A percentile compares a stretch with the other conserved stretches of the same genome.
phyloP scores from a whole-genome alignment of 2,888 invertebrate species.

The Homarus gammarus region DNA sequence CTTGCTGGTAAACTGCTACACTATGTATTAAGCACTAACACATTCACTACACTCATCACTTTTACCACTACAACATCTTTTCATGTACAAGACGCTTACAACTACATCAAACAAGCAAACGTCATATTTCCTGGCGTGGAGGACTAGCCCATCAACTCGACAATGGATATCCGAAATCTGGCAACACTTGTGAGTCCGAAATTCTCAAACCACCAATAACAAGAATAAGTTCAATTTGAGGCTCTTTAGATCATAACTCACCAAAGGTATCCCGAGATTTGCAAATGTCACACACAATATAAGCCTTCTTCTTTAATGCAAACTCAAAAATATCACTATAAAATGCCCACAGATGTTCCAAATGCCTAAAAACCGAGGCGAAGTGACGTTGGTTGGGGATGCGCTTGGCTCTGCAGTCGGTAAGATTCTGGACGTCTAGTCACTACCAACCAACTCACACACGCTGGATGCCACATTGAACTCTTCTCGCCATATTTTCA shows the following conservation, averaged over 20 bases:
- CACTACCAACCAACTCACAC: slow-evolving; percentile 55
- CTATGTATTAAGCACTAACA: slow-evolving; percentile 44
- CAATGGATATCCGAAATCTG: slow-evolving; percentile 42
- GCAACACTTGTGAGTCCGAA: slow-evolving; percentile 51
- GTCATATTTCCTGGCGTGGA: slow-evolving; percentile 28
- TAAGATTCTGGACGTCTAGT: slow-evolving; percentile 60
- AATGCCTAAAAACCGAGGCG: slow-evolving; percentile 41
- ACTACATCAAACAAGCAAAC: slow-evolving; percentile 39
- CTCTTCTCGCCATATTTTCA: not conserved
- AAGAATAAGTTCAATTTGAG: slow-evolving; percentile 38
- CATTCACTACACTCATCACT: slow-evolving; percentile 65
- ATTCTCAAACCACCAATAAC: slow-evolving; percentile 22
- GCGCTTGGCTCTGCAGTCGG: slow-evolving; percentile 53
- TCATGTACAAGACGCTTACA: slow-evolving; percentile 36
- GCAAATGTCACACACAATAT: slow-evolving; percentile 45
- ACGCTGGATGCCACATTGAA: slow-evolving; percentile 23
- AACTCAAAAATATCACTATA: slow-evolving; percentile 15
- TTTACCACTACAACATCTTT: slow-evolving; percentile 55
- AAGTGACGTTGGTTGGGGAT: slow-evolving; percentile 39
- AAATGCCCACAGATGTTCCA: slow-evolving; percentile 31
- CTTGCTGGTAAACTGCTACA: slow-evolving; percentile 38
- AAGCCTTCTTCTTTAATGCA: slow-evolving; percentile 24
- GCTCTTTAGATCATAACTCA: slow-evolving; percentile 29
- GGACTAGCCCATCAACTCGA: not conserved
- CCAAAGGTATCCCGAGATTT: slow-evolving; percentile 30